These are phyloP conservation scores for Xiphophorus maculatus DNA, from an alignment of 2,113 vertebrate species.

Conservation along the genomic window DNA sequence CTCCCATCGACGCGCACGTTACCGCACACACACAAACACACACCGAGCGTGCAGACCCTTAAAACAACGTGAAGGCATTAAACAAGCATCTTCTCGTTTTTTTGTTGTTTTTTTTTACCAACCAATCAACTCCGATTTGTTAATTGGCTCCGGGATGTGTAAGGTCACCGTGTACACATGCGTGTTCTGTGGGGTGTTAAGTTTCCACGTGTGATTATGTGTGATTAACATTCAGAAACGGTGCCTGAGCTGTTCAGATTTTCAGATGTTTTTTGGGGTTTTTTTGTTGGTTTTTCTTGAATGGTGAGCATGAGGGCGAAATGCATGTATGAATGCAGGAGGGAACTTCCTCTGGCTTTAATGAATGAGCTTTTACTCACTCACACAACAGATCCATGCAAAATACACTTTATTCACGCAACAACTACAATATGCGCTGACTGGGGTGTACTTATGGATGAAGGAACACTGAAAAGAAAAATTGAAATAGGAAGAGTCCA, in stretches of 20 bases:
- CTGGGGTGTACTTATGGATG: background rate
- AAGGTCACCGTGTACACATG: conserved; percentile 15
- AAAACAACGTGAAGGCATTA: conserved; percentile 62
- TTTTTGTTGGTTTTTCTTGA: conserved; percentile 1
- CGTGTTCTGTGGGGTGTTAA: conserved; percentile 18
- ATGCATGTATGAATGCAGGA: conserved; percentile 73
- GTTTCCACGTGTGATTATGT: conserved; percentile 19
- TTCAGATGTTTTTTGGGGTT: too few relatives aligned
- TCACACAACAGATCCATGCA: conserved; percentile 78
- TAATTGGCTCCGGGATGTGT: conserved; percentile 55
- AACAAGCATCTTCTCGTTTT: conserved; percentile 54
- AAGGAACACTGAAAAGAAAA: background rate
- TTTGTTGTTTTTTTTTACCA: conserved; percentile 3
- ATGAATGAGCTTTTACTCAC: conserved; percentile 77
- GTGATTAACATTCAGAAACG: conserved; percentile 37
- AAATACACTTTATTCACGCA: conserved; percentile 61
- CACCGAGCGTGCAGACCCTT: conserved; percentile 46
- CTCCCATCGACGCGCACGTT: conserved; percentile 56
- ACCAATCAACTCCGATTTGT: conserved; percentile 54
- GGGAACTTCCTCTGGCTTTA: conserved; percentile 77
- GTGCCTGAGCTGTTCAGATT: conserved; percentile 21
- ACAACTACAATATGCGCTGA: conserved; percentile 24
- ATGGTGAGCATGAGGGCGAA: conserved; percentile 39
- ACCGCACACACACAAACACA: conserved; percentile 35
- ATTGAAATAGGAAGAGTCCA: background rate